Conservation (phyloP, 2,888 invertebrate species). For the Cephus spinipes region DNA sequence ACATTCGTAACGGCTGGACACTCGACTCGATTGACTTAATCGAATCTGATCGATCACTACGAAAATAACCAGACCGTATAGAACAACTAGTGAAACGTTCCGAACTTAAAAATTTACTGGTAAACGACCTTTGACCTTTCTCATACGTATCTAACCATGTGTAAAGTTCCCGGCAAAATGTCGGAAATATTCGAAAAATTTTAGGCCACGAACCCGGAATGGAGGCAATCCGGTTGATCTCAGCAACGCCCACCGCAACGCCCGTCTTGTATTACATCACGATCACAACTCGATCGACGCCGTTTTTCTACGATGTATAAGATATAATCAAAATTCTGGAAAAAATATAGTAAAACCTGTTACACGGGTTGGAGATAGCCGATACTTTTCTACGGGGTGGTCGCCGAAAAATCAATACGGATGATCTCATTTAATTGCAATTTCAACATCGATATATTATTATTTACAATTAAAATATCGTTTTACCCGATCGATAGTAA, state of each 20-base stretch:
- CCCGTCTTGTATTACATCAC: constrained; percentile 34
- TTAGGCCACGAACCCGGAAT: constrained; percentile 39
- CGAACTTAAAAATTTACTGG: not conserved
- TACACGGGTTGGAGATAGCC: constrained; percentile 13
- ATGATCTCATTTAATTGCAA: constrained; percentile 48
- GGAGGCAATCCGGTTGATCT: constrained; percentile 50
- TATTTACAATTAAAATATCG: not conserved
- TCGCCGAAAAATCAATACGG: constrained; percentile 31
- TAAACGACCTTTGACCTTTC: not conserved
- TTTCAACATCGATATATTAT: constrained; percentile 10
- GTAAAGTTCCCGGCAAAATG: not conserved
- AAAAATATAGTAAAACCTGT: constrained; percentile 46
- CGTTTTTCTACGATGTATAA: constrained; percentile 15
- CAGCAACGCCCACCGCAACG: constrained; percentile 43
- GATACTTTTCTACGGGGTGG: constrained; percentile 32
- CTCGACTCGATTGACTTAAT: not conserved
- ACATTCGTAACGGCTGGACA: not conserved
- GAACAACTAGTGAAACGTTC: not conserved
- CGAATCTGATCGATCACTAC: not conserved
- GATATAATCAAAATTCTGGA: constrained; percentile 48
- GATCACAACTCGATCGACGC: constrained; percentile 37
- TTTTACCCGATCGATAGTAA: not conserved
- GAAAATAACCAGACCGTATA: not conserved
- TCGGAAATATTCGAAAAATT: constrained; percentile 21
- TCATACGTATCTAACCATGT: not conserved